phyloP scores from a whole-genome alignment of 2,888 invertebrate species.

The Pseudococcus longispinus region DNA sequence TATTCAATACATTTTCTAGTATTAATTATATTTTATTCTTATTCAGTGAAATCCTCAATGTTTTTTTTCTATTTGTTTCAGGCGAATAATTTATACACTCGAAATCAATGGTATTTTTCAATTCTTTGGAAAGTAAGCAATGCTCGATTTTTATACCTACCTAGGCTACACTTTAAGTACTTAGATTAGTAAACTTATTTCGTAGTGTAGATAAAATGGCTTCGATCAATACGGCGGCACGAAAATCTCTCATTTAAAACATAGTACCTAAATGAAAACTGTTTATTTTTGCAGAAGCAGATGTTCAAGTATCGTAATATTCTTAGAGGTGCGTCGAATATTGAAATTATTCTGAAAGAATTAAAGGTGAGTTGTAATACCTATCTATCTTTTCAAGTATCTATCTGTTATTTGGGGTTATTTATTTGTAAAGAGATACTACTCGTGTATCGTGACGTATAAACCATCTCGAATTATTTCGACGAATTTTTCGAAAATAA shows the following conservation, averaged over 20 bases:
- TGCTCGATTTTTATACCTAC: background rate
- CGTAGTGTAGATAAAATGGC: too few relatives aligned
- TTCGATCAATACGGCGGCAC: background rate
- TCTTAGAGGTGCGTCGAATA: slow-evolving; percentile 71
- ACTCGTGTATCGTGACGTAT: background rate
- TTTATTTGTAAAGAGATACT: background rate
- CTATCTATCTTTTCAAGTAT: background rate
- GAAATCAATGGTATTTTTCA: slow-evolving; percentile 84
- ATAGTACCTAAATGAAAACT: background rate
- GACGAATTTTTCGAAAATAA: background rate
- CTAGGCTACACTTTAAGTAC: background rate
- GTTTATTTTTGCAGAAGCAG: slow-evolving; percentile 71
- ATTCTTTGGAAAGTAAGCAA: slow-evolving; percentile 77
- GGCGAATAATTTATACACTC: slow-evolving; percentile 79
- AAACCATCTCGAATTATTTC: background rate
- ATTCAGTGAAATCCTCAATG: too few relatives aligned
- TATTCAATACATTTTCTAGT: too few relatives aligned
- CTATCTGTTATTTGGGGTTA: background rate
- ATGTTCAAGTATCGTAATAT: slow-evolving; percentile 77
- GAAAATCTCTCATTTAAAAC: background rate
- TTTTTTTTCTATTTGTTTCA: slow-evolving; percentile 63
- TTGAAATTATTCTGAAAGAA: slow-evolving; percentile 78
- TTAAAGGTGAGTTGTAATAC: slow-evolving; percentile 69
- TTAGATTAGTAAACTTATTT: too few relatives aligned
- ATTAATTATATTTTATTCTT: too few relatives aligned